Conservation (phyloP, 2,797 vertebrate species). For the Sebastes steindachneri region DNA sequence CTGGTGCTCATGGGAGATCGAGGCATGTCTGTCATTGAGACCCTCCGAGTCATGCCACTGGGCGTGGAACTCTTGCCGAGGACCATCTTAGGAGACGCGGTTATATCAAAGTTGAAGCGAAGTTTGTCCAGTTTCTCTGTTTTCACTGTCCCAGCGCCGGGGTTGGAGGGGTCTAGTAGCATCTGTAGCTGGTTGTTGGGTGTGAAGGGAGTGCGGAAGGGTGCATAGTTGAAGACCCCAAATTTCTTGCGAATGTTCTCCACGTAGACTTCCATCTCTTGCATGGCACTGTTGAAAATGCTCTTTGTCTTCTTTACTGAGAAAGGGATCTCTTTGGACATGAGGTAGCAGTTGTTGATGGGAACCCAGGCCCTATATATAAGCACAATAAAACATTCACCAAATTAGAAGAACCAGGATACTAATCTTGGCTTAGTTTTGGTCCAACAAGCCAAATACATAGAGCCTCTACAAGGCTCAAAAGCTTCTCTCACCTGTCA, state of each 20-base stretch:
- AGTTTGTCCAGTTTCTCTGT: conserved; percentile 94
- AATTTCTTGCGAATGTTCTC: conserved; percentile 98
- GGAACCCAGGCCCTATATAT: conserved; percentile 95
- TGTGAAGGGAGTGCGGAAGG: conserved; percentile 97
- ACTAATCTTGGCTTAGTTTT: neutral
- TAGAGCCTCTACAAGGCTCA: neutral
- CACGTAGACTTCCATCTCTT: conserved; percentile 99
- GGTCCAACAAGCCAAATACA: neutral
- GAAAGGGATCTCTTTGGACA: conserved; percentile 99
- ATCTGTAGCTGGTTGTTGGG: conserved; percentile 98
- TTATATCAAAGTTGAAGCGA: conserved; percentile 97
- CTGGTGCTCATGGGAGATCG: conserved; percentile 98
- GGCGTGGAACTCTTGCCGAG: conserved; percentile 90
- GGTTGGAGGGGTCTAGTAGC: conserved; percentile 93
- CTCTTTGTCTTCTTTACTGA: conserved; percentile 99
- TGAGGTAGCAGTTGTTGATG: conserved; percentile 99
- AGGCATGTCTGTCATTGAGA: conserved; percentile 94
- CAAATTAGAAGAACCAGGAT: neutral
- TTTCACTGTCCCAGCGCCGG: conserved; percentile 91
- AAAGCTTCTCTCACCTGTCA: conserved; percentile 88
- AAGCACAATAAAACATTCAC: conserved; percentile 18
- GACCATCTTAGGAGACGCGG: conserved; percentile 95
- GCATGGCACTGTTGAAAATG: conserved; percentile 99
- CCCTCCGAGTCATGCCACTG: conserved; percentile 86
- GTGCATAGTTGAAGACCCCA: conserved; percentile 97